Conservation (phyloP, 2,888 invertebrate species). For the Lycophotia porphyrea region DNA sequence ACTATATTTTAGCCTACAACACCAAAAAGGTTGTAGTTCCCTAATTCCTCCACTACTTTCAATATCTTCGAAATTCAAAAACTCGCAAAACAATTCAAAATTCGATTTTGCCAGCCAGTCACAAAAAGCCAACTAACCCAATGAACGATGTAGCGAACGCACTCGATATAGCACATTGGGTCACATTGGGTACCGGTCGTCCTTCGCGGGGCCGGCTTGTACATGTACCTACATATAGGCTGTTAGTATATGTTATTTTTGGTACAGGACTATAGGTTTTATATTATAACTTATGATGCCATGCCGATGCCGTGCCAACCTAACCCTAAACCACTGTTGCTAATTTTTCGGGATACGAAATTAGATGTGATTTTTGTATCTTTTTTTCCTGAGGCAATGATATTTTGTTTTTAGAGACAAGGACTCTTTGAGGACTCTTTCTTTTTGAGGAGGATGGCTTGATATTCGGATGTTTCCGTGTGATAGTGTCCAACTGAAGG, state of each 20-base stretch:
- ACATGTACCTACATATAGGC: constrained; percentile 41
- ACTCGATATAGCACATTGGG: constrained; percentile 84
- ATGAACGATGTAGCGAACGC: constrained; percentile 47
- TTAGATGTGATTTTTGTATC: constrained; percentile 38
- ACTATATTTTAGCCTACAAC: not conserved
- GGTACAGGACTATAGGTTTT: constrained; percentile 57
- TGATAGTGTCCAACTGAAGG: too few relatives aligned
- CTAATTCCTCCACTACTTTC: not conserved
- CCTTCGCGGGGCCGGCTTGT: constrained; percentile 77
- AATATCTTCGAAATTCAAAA: constrained; percentile 14
- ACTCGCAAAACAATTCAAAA: not conserved
- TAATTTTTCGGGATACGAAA: constrained; percentile 57
- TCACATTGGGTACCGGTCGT: constrained; percentile 87
- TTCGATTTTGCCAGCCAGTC: constrained; percentile 34
- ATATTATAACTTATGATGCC: constrained; percentile 67
- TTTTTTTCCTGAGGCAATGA: not conserved
- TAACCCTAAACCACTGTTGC: constrained; percentile 55
- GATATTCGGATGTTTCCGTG: too few relatives aligned
- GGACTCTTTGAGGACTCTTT: constrained; percentile 1
- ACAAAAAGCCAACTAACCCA: constrained; percentile 52
- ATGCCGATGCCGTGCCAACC: constrained; percentile 45
- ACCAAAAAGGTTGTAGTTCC: not conserved
- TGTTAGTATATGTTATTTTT: constrained; percentile 69
- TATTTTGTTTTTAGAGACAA: not conserved
- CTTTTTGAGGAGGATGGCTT: not conserved